Base-by-base conservation (phyloP, 2,113 vertebrate species). In the Alaudala cheleensis region DNA sequence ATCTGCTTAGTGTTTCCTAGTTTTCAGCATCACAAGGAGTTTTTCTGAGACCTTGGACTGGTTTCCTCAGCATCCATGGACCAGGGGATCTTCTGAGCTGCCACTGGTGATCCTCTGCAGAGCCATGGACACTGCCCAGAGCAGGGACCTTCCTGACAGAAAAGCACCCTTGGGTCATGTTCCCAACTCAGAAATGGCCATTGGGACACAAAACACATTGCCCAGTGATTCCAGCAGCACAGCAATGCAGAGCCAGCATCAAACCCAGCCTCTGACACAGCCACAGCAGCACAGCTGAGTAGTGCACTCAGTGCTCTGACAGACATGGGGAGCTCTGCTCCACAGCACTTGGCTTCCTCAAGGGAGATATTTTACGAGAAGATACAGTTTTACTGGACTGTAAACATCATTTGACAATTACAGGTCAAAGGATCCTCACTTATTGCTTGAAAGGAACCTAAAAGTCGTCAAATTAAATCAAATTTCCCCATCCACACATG, bases 1-100 rank as follows among this genome's bases (percentile, higher is more conserved):
- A 93, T 93, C 95, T 94, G 95, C 90, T 92, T 28, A 87, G 77
- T 51, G 79, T 91, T 93, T 91, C 65, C 23, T 51, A 77, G 40
- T 93, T 82, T 88, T 49, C 81, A 87, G 74, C 84, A 90, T 88
- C 85, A 80, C 44, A 47, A 45, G 61, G 50, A 89, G 74, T 28
- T 92, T 91, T 93, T 66, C 92, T 86, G 37, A 81, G 67, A 49
- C 51, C 60, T 51, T 51, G 47, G 83, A 23, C 34, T 73, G 64
- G 9, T 86, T 78, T 44, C 11, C 21, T 70, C 60, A 78, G 88
- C 86, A 92, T 44, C 72, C 11, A 9, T 3, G 49, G 85, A 44
- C 18, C 78, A 37, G 14, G 3, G 3, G 78, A 72, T 67, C 65
- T 65, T 17, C 72, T 0, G 23, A 79, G n/a, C 29, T 78, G 40